Base-by-base conservation (phyloP, 1,140 invertebrate genomes). In the Nebria ingens region DNA sequence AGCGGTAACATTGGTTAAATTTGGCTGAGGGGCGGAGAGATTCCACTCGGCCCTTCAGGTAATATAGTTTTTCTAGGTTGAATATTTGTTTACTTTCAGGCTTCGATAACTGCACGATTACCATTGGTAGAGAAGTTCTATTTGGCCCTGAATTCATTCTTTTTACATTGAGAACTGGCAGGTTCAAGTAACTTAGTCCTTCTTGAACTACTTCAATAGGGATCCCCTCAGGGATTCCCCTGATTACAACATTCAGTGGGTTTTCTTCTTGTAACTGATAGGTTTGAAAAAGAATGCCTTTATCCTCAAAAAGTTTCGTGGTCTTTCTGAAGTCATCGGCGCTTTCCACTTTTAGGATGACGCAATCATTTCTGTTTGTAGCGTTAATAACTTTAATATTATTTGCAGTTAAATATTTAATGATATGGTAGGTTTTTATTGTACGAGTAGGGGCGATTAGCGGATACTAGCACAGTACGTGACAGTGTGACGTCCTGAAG, bases 1-100 rank as follows among this genome's bases (percentile, higher is more conserved):
- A 63, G 0, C 45, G 52, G 1, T 63, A 58, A 15, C 61, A 65
- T 17, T 65, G 61, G 0, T 51, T 54, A 0, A 51, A 25, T 1
- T 17, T 12, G 0, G 23, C 49, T 0, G 12, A 11, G 2, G 53
- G 58, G 1, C 34, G 25, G 0, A 57, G 53, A 0, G 45, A 20
- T 50, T 62, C 61, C 0, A 61, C 19, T 12, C 15, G 6, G 3
- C 9, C 15, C 17, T 17, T 45, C 17, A 45, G 6, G 15, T 45
- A 45, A 17, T 12, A 17, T 4, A 45, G 3, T 9, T 45, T 9
- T 45, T 45, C 9, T 17, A 45, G 15, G 40, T 45, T 17, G 40
- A 11, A 45, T 17, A 45, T 6, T 3, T 45, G 3, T 17, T 45
- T 45, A 17, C 40, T 17, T 4, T 45, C 40, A 4, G 6, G 6